phyloP scores from a whole-genome alignment of 1,140 invertebrate species.

The Caenorhabditis briggsae region DNA sequence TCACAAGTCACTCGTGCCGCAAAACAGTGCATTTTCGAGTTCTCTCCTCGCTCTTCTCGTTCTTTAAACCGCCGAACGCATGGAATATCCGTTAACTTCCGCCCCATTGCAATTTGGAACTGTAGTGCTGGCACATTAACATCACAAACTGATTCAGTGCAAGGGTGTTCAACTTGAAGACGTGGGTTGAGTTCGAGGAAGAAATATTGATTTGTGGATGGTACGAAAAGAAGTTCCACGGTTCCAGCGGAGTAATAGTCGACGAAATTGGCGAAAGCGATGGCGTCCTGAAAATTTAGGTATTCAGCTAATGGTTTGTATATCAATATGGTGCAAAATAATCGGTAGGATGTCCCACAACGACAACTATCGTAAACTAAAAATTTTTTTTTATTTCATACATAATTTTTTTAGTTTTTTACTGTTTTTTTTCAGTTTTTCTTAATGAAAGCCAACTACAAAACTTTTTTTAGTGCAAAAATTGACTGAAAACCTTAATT shows the following conservation, averaged over 20 bases:
- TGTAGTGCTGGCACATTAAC: constrained; percentile 97
- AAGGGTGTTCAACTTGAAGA: constrained; percentile 97
- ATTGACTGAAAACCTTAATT: too few species aligned
- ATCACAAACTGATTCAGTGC: constrained; percentile 99
- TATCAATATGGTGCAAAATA: too few species aligned
- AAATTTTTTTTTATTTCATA: too few species aligned
- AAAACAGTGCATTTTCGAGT: constrained; percentile 17
- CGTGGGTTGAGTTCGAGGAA: constrained; percentile 98
- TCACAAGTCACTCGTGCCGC: constrained; percentile 81
- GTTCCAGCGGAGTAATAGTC: constrained; percentile 98
- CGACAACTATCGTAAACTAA: too few species aligned
- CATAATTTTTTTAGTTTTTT: too few species aligned
- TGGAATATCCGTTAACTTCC: constrained; percentile 95
- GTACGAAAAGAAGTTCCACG: constrained; percentile 94
- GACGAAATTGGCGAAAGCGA: constrained; percentile 97
- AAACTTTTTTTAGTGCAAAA: too few species aligned
- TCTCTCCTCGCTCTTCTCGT: not conserved
- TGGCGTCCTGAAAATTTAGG: constrained; percentile 84
- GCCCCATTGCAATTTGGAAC: constrained; percentile 98
- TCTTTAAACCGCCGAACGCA: constrained; percentile 86
- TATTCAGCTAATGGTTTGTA: not conserved
- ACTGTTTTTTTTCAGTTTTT: too few species aligned
- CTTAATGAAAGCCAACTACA: too few species aligned
- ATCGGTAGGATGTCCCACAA: too few species aligned
- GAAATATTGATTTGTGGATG: constrained; percentile 86